Evolutionary conservation across 2,113 vertebrate species (phyloP).

Genomic region (Laticauda laticaudata): DNA sequence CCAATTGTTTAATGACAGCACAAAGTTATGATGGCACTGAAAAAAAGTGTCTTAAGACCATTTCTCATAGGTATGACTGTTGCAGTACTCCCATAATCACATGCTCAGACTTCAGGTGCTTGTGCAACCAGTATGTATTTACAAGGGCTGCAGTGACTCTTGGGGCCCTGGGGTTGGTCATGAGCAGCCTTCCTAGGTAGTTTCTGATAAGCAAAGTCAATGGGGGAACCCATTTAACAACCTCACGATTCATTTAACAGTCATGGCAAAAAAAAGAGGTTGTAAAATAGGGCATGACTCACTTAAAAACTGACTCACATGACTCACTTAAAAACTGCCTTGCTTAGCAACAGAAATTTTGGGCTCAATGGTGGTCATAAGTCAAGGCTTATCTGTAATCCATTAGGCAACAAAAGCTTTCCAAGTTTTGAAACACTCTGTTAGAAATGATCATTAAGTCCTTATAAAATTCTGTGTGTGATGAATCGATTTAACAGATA

Average conservation of each 20-base stretch:
- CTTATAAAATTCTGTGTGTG: not conserved
- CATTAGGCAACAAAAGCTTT: not conserved
- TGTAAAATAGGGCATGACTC: no score
- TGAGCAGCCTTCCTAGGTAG: not conserved
- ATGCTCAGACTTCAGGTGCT: no score
- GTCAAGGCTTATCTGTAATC: not conserved
- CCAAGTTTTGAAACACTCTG: not conserved
- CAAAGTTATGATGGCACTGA: not conserved
- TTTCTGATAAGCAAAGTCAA: not conserved
- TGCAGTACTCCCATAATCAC: no score
- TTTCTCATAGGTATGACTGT: no score
- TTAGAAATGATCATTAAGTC: not conserved
- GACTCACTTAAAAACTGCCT: no score
- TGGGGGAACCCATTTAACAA: not conserved
- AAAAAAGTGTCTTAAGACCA: not conserved
- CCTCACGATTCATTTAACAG: not conserved
- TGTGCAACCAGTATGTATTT: no score
- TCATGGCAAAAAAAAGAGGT: no score
- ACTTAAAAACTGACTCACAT: no score
- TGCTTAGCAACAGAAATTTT: no score
- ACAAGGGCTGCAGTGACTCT: not conserved
- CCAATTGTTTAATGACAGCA: not conserved
- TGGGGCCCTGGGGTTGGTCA: not conserved
- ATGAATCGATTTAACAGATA: not conserved
- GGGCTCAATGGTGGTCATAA: no score